Evolutionary conservation across 2,888 invertebrate species (phyloP), one percentile per base, ranked within the genome.

Genomic region (Linyphia triangularis): DNA sequence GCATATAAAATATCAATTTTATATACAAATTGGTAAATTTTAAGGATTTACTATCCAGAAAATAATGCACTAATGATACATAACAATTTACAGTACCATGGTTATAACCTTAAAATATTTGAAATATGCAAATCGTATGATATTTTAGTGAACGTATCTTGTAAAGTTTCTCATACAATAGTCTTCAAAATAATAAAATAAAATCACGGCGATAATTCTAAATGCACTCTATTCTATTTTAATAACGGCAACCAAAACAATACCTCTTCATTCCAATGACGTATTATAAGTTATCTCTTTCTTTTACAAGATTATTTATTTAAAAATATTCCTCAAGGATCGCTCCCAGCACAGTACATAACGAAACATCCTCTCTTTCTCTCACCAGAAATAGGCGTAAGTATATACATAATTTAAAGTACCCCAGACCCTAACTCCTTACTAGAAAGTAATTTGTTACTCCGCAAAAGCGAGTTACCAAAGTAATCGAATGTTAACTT

Each of bases 401-500:
- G 40, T 51, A 26, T 37, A 81, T 88, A 88, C 86, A 88, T 88
- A 88, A 81, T 88, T 88, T 81, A 88, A 81, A 75, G 75, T 59
- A 77, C 33, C 59, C 24, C 40, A n/a, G 43, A 22, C 69, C 6
- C 69, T 70, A 69, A 70, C 81, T 83, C 65, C 81, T 88, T 81
- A 72, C 51, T 40, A 67, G 79, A 86, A 86, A 81, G 86, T 86
- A 88, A 88, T 88, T 75, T 73, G 86, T 88, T 75, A 88, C 86
- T 59, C 72, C 30, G 63, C 10, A 65, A 13, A 51, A 77, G 37
- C 75, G 73, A 57, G 77, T 77, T 77, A 26, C 70, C 57, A 37
- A 73, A 79, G 86, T 88, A 88, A 88, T 88, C 82, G 88, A 88
- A 82, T 77, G 82, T 61, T 88, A 88, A 83, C 88, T 88, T 70